phyloP scores from a whole-genome alignment of 92 coral and sea anemone species.

The Porites divaricata region DNA sequence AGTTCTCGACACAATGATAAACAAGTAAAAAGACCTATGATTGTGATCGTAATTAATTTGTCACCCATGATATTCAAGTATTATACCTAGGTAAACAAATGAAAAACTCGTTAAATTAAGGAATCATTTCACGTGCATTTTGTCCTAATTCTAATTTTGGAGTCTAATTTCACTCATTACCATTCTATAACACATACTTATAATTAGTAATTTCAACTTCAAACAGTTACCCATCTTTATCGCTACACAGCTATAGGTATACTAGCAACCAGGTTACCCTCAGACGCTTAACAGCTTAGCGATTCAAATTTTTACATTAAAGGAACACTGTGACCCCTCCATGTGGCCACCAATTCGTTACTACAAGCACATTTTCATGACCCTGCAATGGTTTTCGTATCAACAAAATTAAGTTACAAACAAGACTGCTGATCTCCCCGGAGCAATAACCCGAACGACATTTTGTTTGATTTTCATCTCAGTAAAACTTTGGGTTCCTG shows the following conservation, averaged over 20 bases:
- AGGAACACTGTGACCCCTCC: conserved; percentile 1
- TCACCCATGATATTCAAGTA: neutral
- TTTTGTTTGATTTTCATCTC: no score
- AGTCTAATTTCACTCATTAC: conserved; percentile 14
- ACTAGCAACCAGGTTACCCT: conserved; percentile 7
- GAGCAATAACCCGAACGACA: no score
- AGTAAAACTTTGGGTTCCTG: no score
- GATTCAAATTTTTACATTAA: neutral
- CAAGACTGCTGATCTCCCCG: no score
- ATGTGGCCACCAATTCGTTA: conserved; percentile 4
- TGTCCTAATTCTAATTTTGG: neutral
- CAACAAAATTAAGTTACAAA: neutral
- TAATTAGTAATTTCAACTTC: conserved; percentile 3
- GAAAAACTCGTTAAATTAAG: neutral
- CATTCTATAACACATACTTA: conserved; percentile 8
- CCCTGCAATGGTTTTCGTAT: conserved; percentile 1
- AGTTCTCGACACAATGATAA: conserved; percentile 5
- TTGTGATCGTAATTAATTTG: neutral
- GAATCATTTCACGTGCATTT: no score
- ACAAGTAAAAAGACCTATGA: conserved; percentile 4
- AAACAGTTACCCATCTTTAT: conserved; percentile 4
- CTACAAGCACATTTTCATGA: neutral
- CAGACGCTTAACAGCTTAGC: conserved; percentile 1
- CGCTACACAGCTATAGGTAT: conserved; percentile 7
- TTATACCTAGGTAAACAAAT: conserved; percentile 1